phyloP scores from a whole-genome alignment of 2,888 invertebrate species.

The Pristionchus japonicus region DNA sequence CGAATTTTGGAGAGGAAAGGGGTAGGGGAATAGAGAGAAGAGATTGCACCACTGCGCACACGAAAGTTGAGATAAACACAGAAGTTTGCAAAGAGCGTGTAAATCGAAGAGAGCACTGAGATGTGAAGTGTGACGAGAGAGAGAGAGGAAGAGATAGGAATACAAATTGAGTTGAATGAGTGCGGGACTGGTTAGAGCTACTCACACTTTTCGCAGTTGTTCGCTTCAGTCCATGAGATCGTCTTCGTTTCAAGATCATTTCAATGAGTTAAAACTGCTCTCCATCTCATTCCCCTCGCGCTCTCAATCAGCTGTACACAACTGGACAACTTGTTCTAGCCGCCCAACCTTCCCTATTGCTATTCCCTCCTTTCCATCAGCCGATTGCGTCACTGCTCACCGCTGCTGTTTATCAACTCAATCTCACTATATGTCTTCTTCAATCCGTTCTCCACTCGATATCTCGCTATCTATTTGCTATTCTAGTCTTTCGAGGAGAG shows the following conservation, averaged over 20 bases:
- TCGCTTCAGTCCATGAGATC: not conserved
- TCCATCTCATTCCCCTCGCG: not conserved
- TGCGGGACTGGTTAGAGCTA: slow-evolving; percentile 1
- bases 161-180: not conserved
- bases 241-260: not conserved
- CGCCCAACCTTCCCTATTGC: not conserved
- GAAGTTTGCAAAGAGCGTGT: not conserved
- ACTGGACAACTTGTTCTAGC: slow-evolving; percentile 19
- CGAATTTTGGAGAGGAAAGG: not conserved
- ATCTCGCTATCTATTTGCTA: slow-evolving; percentile 1
- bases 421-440: not conserved
- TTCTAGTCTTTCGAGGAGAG: slow-evolving; percentile 4
- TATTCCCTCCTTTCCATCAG: not conserved
- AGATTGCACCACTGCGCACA: not conserved
- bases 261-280: too few species aligned
- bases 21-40: not conserved
- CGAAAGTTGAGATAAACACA: not conserved
- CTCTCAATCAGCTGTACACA: slow-evolving; percentile 12
- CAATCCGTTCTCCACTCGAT: slow-evolving; percentile 1
- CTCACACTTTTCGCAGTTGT: not conserved
- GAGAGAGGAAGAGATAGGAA: not conserved
- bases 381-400: not conserved
- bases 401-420: not conserved
- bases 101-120: not conserved
- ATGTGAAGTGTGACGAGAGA: not conserved